These are phyloP conservation scores for Lates japonicus DNA, from an alignment of 2,797 vertebrate genomes.

Conservation along the genomic window DNA sequence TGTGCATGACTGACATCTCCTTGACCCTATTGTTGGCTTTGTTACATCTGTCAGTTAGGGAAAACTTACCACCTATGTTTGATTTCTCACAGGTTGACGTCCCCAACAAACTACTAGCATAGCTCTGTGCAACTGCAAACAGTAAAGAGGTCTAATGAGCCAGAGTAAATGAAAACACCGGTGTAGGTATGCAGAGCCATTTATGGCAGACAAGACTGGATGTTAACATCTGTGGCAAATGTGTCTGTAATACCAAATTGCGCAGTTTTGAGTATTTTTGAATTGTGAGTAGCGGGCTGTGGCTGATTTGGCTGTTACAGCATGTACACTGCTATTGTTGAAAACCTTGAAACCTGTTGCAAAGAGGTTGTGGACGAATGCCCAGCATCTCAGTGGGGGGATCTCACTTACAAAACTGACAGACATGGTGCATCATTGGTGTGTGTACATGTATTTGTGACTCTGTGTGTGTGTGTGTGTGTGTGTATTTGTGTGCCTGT, in stretches of 20 bases:
- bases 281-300: neutral
- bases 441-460: conserved; percentile 8
- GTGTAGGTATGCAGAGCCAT: neutral
- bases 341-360: conserved; percentile 69
- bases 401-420: conserved; percentile 59
- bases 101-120: neutral
- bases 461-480: conserved; percentile 10
- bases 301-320: conserved; percentile 26
- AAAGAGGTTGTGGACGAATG: conserved; percentile 55
- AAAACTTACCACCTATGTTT: neutral
- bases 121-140: neutral
- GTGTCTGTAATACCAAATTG: neutral
- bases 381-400: conserved; percentile 48
- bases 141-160: neutral
- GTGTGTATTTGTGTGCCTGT: conserved; percentile 14
- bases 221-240: neutral
- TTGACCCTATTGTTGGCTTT: neutral
- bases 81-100: neutral
- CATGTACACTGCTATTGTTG: conserved; percentile 33
- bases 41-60: neutral
- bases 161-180: neutral
- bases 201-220: neutral
- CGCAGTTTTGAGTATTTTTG: neutral
- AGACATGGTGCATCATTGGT: conserved; percentile 47
- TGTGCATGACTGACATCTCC: neutral